Conservation (phyloP, 2,797 vertebrate genomes). For the Podargus strigoides region DNA sequence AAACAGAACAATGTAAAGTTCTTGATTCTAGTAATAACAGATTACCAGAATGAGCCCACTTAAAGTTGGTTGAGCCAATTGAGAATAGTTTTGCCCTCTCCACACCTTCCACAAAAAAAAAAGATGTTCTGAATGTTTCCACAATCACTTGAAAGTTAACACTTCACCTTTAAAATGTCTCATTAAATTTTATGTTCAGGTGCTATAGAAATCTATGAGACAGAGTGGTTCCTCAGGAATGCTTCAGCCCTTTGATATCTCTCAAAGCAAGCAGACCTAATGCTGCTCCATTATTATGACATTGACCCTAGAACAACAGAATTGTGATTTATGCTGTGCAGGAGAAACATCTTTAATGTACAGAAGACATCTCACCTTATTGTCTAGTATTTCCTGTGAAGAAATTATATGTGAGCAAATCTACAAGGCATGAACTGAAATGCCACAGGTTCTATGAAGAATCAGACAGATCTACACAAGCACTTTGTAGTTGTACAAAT, state of each 20-base stretch:
- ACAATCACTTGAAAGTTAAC: neutral
- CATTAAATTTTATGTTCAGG: neutral
- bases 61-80: neutral
- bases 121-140: neutral
- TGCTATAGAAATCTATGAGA: neutral
- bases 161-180: neutral
- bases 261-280: neutral
- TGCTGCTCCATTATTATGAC: neutral
- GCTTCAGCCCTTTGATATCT: neutral
- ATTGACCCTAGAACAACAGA: neutral
- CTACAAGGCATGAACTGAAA: rapidly evolving
- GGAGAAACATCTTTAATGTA: neutral
- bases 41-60: neutral
- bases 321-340: neutral
- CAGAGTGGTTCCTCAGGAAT: neutral
- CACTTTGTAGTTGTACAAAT: neutral
- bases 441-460: neutral
- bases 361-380: neutral
- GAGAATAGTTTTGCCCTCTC: neutral
- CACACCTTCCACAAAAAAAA: neutral
- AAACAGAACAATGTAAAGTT: neutral
- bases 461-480: neutral
- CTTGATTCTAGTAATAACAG: neutral
- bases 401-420: neutral
- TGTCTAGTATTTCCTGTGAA: neutral